Percentiles rank a stretch among this genome's conserved stretches.
phyloP scores from a whole-genome alignment of 2,113 vertebrate species.

The Centropristis striata region DNA sequence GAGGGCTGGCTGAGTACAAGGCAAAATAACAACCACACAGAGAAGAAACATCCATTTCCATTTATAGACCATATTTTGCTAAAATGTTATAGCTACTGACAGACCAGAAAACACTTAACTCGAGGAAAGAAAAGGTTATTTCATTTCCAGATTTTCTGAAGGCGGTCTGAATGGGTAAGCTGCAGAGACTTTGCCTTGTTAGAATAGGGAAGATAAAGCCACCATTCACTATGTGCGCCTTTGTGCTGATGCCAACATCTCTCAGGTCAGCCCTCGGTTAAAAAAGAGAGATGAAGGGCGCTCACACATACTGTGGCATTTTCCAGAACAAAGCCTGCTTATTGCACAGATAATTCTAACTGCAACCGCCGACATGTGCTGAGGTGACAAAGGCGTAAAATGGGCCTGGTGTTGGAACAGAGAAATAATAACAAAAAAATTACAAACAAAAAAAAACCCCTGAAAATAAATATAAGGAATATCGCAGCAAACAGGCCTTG shows the following conservation, averaged over 20 bases:
- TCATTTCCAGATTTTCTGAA: conserved; percentile 53
- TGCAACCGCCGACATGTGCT: conserved; percentile 19
- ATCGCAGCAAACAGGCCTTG: conserved; percentile 36
- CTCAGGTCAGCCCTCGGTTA: conserved; percentile 51
- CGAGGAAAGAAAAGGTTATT: conserved; percentile 23
- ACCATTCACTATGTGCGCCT: conserved; percentile 33
- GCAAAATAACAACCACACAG: conserved; percentile 13
- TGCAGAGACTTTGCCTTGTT: conserved; percentile 34
- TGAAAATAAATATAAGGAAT: conserved; percentile 53
- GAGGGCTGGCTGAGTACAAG: background rate
- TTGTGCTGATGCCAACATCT: conserved; percentile 58
- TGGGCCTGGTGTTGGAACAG: background rate
- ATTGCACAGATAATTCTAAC: conserved; percentile 29
- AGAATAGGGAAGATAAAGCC: conserved; percentile 24
- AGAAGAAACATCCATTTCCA: conserved; percentile 20
- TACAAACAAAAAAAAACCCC: background rate
- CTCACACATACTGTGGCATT: conserved; percentile 33
- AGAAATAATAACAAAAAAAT: background rate
- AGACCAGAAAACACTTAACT: conserved; percentile 15
- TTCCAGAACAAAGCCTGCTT: conserved; percentile 51
- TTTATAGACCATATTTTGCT: conserved; percentile 19
- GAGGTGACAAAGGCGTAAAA: conserved; percentile 35
- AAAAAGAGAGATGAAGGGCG: conserved; percentile 28
- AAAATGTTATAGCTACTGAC: conserved; percentile 15
- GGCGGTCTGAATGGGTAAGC: conserved; percentile 14